Conservation (phyloP, 1,140 invertebrate genomes). For the Heliconius eleuchia region DNA sequence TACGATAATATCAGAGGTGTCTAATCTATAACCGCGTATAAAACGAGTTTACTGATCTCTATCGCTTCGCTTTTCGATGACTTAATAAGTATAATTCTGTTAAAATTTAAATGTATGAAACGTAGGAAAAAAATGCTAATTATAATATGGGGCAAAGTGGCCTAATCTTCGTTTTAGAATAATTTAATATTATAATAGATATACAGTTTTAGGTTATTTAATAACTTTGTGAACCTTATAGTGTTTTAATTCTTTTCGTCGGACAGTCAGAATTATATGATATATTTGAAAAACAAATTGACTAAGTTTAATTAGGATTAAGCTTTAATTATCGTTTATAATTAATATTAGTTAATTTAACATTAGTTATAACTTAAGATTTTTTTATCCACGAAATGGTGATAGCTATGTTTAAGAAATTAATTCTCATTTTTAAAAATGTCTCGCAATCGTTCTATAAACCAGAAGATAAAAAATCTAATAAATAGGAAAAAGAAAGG, state of each 20-base stretch:
- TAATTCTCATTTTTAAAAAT: too few species aligned
- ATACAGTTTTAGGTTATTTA: background rate
- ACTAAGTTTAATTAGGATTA: too few species aligned
- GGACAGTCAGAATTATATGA: background rate
- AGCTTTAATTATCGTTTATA: too few species aligned
- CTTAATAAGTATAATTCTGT: conserved; percentile 30
- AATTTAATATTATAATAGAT: conserved; percentile 3
- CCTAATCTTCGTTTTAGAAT: background rate
- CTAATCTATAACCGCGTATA: conserved; percentile 23
- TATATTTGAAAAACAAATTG: too few species aligned
- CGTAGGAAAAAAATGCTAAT: conserved; percentile 8
- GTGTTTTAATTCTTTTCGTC: background rate
- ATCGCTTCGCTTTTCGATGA: conserved; percentile 31
- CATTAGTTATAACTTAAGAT: too few species aligned
- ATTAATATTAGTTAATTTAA: too few species aligned
- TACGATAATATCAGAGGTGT: conserved; percentile 28
- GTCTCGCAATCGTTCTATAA: too few species aligned
- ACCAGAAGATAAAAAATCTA: too few species aligned
- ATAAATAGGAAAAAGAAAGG: too few species aligned
- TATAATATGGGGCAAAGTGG: background rate
- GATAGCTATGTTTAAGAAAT: too few species aligned
- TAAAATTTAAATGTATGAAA: conserved; percentile 22
- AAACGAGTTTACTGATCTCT: conserved; percentile 28
- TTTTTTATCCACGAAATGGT: too few species aligned
- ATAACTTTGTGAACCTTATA: background rate